Evolutionary conservation across 2,113 vertebrate genomes (phyloP).

Genomic region (Platysternon megacephalum): DNA sequence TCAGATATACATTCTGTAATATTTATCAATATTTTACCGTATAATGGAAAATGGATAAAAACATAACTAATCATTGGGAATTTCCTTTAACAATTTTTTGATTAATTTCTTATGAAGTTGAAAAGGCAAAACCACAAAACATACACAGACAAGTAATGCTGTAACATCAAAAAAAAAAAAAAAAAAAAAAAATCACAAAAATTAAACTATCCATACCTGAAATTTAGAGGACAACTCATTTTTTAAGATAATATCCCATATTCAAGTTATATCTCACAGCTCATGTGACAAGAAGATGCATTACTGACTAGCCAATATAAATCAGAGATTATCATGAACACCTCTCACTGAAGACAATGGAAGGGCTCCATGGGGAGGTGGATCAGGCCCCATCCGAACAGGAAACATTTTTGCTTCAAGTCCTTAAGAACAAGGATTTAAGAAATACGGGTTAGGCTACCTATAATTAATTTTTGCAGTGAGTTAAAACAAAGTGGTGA

Average conservation of each 20-base stretch:
- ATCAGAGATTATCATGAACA: background rate
- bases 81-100: background rate
- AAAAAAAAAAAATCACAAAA: background rate
- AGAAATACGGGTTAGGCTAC: conserved; percentile 50
- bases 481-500: conserved; percentile 60
- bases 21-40: background rate
- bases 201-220: background rate
- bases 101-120: background rate
- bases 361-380: background rate
- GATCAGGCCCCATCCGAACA: background rate
- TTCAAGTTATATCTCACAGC: background rate
- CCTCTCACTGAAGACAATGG: background rate
- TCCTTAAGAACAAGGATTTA: conserved; percentile 18
- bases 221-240: background rate
- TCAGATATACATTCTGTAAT: background rate
- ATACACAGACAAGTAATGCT: background rate
- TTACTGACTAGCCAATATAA: background rate
- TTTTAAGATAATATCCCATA: background rate
- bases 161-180: too few relatives aligned
- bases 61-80: background rate
- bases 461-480: conserved; percentile 60
- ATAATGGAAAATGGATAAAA: background rate
- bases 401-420: conserved; percentile 22
- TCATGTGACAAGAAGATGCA: background rate
- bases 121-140: background rate